Evolutionary conservation across 2,113 vertebrate genomes (phyloP), one percentile per base, ranked within the genome.

Genomic region (Lagenorhynchus albirostris): DNA sequence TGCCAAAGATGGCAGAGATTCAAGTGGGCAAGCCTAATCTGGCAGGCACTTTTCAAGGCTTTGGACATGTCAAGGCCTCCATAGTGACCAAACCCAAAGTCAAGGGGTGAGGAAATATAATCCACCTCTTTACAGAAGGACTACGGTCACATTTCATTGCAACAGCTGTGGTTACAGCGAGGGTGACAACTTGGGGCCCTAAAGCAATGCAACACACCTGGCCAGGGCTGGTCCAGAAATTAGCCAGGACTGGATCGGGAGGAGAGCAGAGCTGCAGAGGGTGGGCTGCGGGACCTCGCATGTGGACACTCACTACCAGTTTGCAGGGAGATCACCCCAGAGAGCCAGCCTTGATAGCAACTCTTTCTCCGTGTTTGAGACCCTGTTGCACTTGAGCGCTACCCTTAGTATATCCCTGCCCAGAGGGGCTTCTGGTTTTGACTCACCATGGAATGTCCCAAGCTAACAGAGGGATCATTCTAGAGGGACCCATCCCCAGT

Each of bases 301-400:
- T 1, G 1, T 29, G 1, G 5, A 62, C 6, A 2, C 63, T 67
- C 58, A 23, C 3, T 12, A 41, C n/a, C 31, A 18, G 5, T 44
- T 13, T 58, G 11, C 23, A 1, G 1, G 41, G 7, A 44, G 18
- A 18, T 47, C 70, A 83, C 29, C 76, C 63, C 6, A 25, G 53
- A 21, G 12, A 13, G 23, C 25, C 10, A 17, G 21, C 71, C 82
- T 41, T 12, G 62, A 9, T 10, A 26, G 55, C 13, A 79, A 26
- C 55, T 62, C 47, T 63, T 58, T 38, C 44, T 62, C 38, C 23
- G 1, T 15, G 60, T 65, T 82, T 70, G 77, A 50, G 36, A 10
- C 20, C 23, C 65, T 89, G 17, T 47, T 85, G 20, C 23, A 14
- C 31, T 70, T 47, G 29, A 76, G 10, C 2, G 3, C 25, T 50